Percentiles rank a stretch among this genome's conserved stretches.
Evolutionary conservation across 2,888 invertebrate species (phyloP).

Genomic region (Oeneis ivallda): DNA sequence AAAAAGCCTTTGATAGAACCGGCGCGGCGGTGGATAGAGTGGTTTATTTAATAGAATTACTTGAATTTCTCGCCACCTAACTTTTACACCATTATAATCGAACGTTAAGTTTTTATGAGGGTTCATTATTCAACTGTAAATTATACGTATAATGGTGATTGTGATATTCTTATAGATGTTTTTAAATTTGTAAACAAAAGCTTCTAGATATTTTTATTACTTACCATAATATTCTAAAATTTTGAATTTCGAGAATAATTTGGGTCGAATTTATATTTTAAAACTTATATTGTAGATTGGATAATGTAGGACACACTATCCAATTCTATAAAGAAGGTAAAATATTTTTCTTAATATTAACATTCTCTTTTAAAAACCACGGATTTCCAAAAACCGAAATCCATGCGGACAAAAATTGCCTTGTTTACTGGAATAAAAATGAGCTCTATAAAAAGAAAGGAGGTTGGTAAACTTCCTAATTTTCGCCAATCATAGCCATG

Average conservation of each 20-base stretch:
- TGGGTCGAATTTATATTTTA: too few relatives aligned
- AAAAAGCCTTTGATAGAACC: slow-evolving; percentile 42
- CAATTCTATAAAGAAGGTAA: background rate
- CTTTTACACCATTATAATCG: background rate
- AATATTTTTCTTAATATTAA: too few relatives aligned
- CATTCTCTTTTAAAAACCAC: too few relatives aligned
- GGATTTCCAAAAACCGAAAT: too few relatives aligned
- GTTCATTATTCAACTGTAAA: background rate
- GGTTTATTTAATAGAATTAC: slow-evolving; percentile 17
- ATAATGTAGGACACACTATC: background rate
- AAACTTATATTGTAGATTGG: too few relatives aligned
- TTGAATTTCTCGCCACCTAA: slow-evolving; percentile 4
- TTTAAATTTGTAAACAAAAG: slow-evolving; percentile 1
- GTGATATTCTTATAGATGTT: background rate
- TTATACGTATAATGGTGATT: background rate
- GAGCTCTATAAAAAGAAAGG: too few relatives aligned
- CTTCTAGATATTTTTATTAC: background rate
- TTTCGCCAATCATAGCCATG: too few relatives aligned
- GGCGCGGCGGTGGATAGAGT: slow-evolving; percentile 45
- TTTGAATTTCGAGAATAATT: too few relatives aligned
- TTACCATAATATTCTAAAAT: background rate
- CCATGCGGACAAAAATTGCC: too few relatives aligned
- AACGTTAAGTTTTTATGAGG: slow-evolving; percentile 1
- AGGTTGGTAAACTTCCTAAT: too few relatives aligned
- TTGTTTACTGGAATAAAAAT: too few relatives aligned